Percentiles rank a stretch among this genome's conserved stretches.
phyloP scores from a whole-genome alignment of 2,113 vertebrate genomes.

The Melanostigma gelatinosum region DNA sequence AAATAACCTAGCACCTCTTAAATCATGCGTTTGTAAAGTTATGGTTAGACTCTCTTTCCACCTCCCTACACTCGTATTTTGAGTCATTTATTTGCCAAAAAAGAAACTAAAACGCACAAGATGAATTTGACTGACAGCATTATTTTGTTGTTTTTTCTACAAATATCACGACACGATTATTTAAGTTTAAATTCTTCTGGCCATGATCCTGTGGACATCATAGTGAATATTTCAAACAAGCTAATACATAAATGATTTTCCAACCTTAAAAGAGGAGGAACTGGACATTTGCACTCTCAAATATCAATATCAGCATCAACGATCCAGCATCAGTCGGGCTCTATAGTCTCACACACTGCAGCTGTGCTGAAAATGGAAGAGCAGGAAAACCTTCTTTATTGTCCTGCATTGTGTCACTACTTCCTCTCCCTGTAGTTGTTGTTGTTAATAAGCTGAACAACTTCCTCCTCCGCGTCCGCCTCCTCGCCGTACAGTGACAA shows the following conservation, averaged over 20 bases:
- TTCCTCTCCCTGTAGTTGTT: constrained; percentile 65
- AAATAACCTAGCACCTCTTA: no score
- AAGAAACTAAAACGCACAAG: no score
- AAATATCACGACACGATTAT: background rate
- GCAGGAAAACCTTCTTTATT: constrained; percentile 65
- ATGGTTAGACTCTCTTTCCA: no score
- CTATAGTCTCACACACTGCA: constrained; percentile 20
- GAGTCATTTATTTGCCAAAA: no score
- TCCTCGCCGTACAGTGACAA: constrained; percentile 57
- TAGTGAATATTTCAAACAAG: background rate
- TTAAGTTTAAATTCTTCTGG: background rate
- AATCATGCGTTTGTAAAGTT: no score
- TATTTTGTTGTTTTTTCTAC: background rate
- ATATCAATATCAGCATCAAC: background rate
- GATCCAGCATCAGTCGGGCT: background rate
- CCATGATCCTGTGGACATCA: background rate
- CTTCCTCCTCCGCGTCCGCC: constrained; percentile 62
- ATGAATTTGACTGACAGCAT: background rate
- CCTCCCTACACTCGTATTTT: no score
- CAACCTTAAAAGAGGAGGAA: background rate
- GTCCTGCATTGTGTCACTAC: constrained; percentile 53
- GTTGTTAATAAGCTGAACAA: constrained; percentile 51
- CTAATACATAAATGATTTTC: background rate
- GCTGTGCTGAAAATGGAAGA: constrained; percentile 45
- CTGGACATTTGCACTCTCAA: background rate